Conservation (phyloP, 2,113 vertebrate species). For the Nothoprocta pentlandii region DNA sequence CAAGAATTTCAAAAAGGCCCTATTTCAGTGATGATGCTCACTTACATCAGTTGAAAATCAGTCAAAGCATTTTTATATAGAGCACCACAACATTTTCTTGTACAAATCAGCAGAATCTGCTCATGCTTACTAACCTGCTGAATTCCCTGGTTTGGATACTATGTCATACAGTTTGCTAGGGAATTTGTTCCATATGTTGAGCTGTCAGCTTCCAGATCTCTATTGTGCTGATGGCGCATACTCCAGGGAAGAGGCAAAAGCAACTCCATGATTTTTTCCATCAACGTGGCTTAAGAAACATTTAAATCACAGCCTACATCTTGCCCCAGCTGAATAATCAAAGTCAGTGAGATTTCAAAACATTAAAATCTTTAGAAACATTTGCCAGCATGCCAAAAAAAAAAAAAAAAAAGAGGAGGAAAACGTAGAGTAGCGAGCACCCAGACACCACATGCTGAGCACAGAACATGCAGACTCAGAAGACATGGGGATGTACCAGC, state of each 20-base stretch:
- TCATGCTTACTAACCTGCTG: not conserved
- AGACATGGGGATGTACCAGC: not conserved
- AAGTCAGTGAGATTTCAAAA: not conserved
- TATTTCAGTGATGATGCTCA: not conserved
- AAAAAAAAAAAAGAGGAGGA: not conserved
- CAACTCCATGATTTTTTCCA: not conserved
- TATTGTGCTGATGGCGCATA: not conserved
- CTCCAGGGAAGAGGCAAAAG: not conserved
- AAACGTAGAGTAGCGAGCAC: not conserved
- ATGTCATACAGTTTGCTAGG: not conserved
- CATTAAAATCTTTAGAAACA: not conserved
- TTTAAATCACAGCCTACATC: not conserved
- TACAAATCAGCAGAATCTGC: not conserved
- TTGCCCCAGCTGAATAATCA: not conserved
- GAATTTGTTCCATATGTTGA: not conserved
- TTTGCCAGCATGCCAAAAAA: not conserved
- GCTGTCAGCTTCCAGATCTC: conserved; percentile 6
- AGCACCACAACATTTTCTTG: not conserved
- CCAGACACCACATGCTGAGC: not conserved
- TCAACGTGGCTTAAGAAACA: not conserved
- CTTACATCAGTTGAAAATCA: not conserved
- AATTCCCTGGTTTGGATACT: not conserved
- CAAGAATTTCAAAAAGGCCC: not conserved
- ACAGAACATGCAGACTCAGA: not conserved
- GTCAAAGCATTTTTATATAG: not conserved